phyloP scores from a whole-genome alignment of 2,888 invertebrate species.

The Netelia fuscicornis region DNA sequence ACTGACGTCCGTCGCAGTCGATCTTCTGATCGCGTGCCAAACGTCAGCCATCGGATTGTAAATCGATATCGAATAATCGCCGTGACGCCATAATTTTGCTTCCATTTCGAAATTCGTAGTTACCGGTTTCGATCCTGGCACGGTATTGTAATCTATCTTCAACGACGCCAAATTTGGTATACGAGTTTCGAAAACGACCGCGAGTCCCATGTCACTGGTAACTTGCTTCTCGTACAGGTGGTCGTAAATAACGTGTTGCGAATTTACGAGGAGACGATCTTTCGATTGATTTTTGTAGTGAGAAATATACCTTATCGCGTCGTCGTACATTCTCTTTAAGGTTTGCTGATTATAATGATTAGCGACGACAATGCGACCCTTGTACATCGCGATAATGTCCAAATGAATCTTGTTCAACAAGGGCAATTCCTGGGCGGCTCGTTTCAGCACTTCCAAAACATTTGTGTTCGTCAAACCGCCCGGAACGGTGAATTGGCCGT shows the following conservation, averaged over 20 bases:
- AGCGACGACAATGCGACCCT: conserved; percentile 69
- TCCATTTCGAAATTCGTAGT: conserved; percentile 78
- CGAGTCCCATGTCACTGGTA: conserved; percentile 84
- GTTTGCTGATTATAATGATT: conserved; percentile 67
- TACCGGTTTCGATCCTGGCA: conserved; percentile 49
- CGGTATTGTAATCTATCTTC: conserved; percentile 68
- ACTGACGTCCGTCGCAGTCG: conserved; percentile 76
- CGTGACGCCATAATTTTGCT: conserved; percentile 79
- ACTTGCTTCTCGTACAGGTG: conserved; percentile 77
- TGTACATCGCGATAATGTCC: conserved; percentile 71
- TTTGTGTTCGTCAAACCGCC: conserved; percentile 65
- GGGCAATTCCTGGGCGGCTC: conserved; percentile 67
- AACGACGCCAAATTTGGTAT: conserved; percentile 78
- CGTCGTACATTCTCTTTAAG: conserved; percentile 41
- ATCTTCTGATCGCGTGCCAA: conserved; percentile 83
- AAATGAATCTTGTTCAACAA: conserved; percentile 68
- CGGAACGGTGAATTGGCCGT: background rate
- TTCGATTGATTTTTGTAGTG: background rate
- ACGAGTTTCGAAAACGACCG: conserved; percentile 78
- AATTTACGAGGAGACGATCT: conserved; percentile 45
- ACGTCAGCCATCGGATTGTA: conserved; percentile 85
- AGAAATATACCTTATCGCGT: conserved; percentile 23
- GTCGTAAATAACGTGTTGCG: conserved; percentile 71
- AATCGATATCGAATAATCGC: conserved; percentile 80
- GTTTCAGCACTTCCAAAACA: conserved; percentile 69